Evolutionary conservation across 1,140 invertebrate species (phyloP).

Genomic region (Drosophila baimaii): DNA sequence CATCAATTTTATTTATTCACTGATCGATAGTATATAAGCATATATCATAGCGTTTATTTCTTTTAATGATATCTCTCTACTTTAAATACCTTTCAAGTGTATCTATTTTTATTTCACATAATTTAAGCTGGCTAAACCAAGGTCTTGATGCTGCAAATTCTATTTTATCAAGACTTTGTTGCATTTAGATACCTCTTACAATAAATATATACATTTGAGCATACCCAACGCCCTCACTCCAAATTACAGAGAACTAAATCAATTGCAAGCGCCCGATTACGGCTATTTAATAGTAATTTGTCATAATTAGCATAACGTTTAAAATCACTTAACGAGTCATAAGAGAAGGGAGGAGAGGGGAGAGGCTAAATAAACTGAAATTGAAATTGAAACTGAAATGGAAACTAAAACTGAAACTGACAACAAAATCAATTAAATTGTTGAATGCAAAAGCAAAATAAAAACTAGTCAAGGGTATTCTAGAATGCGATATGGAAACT

Average conservation of each 20-base stretch:
- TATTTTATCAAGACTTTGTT: no score
- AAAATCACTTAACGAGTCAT: slow-evolving; percentile 67
- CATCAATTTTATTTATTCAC: no score
- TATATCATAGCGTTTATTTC: no score
- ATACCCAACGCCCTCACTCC: not conserved
- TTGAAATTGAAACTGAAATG: not conserved
- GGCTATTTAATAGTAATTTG: slow-evolving; percentile 78
- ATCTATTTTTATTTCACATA: no score
- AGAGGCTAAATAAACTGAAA: slow-evolving; percentile 14
- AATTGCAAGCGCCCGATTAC: slow-evolving; percentile 68
- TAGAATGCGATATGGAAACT: not conserved
- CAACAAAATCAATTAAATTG: slow-evolving; percentile 74
- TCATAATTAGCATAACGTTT: slow-evolving; percentile 80
- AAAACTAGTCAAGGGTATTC: slow-evolving; percentile 47
- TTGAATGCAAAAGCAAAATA: slow-evolving; percentile 43
- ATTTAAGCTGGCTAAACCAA: no score
- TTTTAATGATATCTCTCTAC: no score
- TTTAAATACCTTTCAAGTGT: no score
- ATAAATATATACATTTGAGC: slow-evolving; percentile 5
- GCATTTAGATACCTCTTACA: not conserved
- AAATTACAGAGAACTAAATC: slow-evolving; percentile 48
- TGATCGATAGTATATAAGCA: no score
- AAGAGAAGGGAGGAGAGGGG: slow-evolving; percentile 33
- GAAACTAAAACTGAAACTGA: slow-evolving; percentile 9
- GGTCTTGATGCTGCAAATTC: not conserved